phyloP scores from a whole-genome alignment of 30 jellyfish, hydroid and myxozoan genomes.

The Pseudorhiza aurosa region DNA sequence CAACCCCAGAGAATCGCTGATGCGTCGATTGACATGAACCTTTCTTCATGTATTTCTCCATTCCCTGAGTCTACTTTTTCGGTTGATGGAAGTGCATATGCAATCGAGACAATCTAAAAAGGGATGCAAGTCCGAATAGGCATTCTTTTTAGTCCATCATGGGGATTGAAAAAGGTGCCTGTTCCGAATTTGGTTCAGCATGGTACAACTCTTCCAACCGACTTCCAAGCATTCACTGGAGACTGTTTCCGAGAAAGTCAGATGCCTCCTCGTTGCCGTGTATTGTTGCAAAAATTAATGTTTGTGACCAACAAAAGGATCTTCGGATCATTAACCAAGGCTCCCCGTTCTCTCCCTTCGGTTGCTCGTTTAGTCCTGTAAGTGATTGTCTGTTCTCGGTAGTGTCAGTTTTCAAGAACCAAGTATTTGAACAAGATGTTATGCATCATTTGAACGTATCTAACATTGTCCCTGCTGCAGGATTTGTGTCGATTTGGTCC shows the following conservation, averaged over 20 bases:
- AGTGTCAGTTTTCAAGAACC: slow-evolving; percentile 23
- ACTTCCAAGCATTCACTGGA: slow-evolving; percentile 11
- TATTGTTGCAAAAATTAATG: slow-evolving; percentile 41
- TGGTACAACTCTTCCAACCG: not conserved
- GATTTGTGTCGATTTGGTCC: slow-evolving; percentile 60
- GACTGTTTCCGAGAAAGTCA: slow-evolving; percentile 30
- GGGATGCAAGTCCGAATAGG: not conserved
- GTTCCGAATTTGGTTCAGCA: not conserved
- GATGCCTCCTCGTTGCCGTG: slow-evolving; percentile 39
- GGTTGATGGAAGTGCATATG: too few species aligned
- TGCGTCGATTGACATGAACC: too few species aligned
- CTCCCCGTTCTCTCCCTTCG: slow-evolving; percentile 31
- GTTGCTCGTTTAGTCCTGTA: slow-evolving; percentile 64
- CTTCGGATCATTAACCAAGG: slow-evolving; percentile 12
- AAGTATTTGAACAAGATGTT: not conserved
- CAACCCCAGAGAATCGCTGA: too few species aligned
- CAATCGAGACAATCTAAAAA: slow-evolving; percentile 7
- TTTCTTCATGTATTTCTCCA: too few species aligned
- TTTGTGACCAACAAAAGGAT: slow-evolving; percentile 36
- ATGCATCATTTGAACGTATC: not conserved
- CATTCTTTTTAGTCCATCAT: not conserved
- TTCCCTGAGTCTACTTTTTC: not conserved
- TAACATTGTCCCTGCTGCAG: slow-evolving; percentile 52
- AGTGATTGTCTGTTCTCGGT: slow-evolving; percentile 34
- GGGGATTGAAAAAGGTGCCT: slow-evolving; percentile 42